A percentile compares a stretch with the other conserved stretches of the same genome.
Conservation (phyloP, 1,140 invertebrate species). For the Bombus terrestris region DNA sequence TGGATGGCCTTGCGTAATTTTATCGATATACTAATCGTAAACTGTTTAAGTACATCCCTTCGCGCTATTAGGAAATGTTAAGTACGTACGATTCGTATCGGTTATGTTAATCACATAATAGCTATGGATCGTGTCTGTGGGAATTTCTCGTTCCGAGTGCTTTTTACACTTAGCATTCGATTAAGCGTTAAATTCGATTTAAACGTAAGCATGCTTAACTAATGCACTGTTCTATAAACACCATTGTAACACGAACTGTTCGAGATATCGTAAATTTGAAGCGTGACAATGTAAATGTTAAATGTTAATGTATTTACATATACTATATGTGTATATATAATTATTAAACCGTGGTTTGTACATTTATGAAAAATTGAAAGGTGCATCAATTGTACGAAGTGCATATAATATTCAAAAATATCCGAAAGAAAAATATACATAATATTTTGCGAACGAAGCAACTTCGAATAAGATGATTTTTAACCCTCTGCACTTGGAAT, state of each 20-base stretch:
- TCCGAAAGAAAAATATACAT: too few relatives aligned
- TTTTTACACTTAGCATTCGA: not conserved
- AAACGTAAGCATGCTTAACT: not conserved
- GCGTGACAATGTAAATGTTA: too few relatives aligned
- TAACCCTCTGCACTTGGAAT: too few relatives aligned
- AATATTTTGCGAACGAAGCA: too few relatives aligned
- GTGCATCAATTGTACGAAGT: too few relatives aligned
- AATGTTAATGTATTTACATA: too few relatives aligned
- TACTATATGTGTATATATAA: too few relatives aligned
- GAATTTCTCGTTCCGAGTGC: not conserved
- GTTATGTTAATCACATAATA: conserved; percentile 33
- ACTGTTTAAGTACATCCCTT: conserved; percentile 15
- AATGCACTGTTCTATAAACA: not conserved
- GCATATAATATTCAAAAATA: too few relatives aligned
- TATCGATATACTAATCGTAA: conserved; percentile 33
- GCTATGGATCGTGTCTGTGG: not conserved
- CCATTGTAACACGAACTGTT: not conserved
- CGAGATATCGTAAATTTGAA: not conserved
- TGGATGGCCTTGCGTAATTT: conserved; percentile 33
- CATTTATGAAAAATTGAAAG: too few relatives aligned
- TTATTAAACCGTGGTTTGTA: too few relatives aligned
- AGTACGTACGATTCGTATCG: conserved; percentile 4
- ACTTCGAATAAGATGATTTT: too few relatives aligned
- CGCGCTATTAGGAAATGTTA: conserved; percentile 11
- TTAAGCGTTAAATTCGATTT: conserved; percentile 18